These are phyloP conservation scores for Etheostoma spectabile DNA, from an alignment of 2,113 vertebrate genomes.

Conservation along the genomic window DNA sequence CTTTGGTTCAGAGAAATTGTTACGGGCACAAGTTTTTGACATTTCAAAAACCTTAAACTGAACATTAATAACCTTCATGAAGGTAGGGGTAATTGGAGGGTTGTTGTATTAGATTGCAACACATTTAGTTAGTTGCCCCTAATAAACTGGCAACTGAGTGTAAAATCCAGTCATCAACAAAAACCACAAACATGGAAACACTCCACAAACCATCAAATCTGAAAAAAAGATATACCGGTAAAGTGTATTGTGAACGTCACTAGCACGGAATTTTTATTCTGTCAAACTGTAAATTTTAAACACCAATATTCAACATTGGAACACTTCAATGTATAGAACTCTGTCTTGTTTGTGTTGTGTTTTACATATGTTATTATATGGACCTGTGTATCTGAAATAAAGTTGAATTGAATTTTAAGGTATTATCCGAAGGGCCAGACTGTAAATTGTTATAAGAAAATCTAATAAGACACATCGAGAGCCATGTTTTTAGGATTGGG, in stretches of 20 bases:
- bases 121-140: background rate
- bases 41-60: background rate
- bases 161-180: background rate
- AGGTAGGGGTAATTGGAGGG: background rate
- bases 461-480: background rate
- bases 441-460: background rate
- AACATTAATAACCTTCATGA: background rate
- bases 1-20: background rate
- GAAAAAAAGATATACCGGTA: background rate
- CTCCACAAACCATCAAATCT: background rate
- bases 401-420: background rate
- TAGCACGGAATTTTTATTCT: background rate
- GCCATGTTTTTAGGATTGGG: background rate
- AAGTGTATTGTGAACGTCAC: background rate
- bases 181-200: background rate
- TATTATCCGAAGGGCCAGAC: background rate
- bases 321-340: too few relatives aligned
- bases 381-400: too few relatives aligned
- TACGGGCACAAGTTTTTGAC: background rate
- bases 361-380: too few relatives aligned
- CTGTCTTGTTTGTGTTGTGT: too few relatives aligned
- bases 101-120: background rate
- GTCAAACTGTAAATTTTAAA: background rate
- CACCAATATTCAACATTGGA: too few relatives aligned
- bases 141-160: background rate